phyloP scores from a whole-genome alignment of 2,113 vertebrate species.

The Pongo abelii region DNA sequence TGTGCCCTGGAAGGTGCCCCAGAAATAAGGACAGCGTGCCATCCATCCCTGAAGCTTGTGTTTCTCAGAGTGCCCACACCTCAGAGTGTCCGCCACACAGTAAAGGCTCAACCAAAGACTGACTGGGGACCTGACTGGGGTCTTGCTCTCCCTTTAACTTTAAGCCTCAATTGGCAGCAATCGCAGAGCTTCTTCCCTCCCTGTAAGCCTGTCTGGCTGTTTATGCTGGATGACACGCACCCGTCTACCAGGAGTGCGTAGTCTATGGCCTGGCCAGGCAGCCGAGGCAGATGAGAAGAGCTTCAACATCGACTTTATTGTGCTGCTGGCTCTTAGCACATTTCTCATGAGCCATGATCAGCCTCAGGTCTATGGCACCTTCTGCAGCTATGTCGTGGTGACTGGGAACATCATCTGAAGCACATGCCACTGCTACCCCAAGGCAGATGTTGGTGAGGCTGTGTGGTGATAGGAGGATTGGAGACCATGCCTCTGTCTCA shows the following conservation, averaged over 20 bases:
- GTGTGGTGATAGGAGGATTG: neutral
- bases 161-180: neutral
- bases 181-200: rapidly evolving
- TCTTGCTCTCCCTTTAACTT: neutral
- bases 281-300: constrained; percentile 92
- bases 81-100: neutral
- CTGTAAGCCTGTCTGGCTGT: too few relatives aligned
- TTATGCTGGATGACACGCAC: neutral
- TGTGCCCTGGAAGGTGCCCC: neutral
- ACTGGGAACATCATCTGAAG: constrained; percentile 90
- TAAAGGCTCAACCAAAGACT: neutral
- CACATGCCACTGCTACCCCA: constrained; percentile 96
- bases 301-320: constrained; percentile 92
- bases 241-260: neutral
- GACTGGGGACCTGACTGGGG: neutral
- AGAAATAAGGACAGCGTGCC: neutral
- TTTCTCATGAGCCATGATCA: constrained; percentile 95
- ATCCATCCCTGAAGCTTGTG: neutral
- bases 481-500: neutral
- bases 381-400: constrained; percentile 88
- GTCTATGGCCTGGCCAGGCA: neutral
- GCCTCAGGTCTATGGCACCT: constrained; percentile 92
- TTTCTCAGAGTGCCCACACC: neutral
- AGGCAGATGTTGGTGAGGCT: constrained; percentile 85
- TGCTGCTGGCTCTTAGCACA: constrained; percentile 88